These are phyloP conservation scores for Atta texana DNA, from an alignment of 1,140 invertebrate species.

Conservation along the genomic window DNA sequence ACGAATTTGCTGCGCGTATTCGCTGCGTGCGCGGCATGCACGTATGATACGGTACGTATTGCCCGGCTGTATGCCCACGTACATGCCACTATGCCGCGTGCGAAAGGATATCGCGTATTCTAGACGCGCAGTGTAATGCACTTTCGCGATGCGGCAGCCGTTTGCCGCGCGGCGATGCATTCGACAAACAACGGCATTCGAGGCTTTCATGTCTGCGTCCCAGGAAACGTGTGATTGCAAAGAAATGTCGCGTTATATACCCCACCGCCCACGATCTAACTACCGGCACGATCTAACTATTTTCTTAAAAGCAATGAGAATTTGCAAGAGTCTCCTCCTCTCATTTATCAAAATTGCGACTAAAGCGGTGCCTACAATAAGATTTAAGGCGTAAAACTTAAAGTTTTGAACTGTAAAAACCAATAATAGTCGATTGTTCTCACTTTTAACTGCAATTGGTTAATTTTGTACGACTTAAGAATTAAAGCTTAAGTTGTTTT, in stretches of 20 bases:
- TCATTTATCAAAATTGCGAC: not conserved
- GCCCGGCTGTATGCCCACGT: constrained; percentile 19
- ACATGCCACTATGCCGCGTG: not conserved
- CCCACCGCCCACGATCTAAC: constrained; percentile 4
- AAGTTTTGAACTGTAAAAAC: no score
- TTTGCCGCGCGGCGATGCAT: constrained; percentile 29
- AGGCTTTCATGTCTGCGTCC: constrained; percentile 5
- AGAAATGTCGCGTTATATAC: constrained; percentile 33
- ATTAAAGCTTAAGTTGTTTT: no score
- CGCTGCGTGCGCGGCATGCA: constrained; percentile 20
- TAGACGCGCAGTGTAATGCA: constrained; percentile 53
- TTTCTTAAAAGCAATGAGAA: not conserved
- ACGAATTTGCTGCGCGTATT: constrained; percentile 40
- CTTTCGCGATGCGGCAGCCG: constrained; percentile 46
- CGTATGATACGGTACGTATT: constrained; percentile 21
- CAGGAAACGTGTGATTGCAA: constrained; percentile 46
- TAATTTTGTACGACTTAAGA: no score
- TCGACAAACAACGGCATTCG: constrained; percentile 35
- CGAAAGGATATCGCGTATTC: constrained; percentile 50
- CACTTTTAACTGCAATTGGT: no score
- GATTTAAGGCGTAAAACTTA: no score
- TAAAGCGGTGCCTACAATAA: no score
- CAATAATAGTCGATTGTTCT: no score
- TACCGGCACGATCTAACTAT: constrained; percentile 11
- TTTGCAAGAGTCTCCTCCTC: no score